These are phyloP conservation scores for Microcaecilia unicolor DNA, from an alignment of 2,797 vertebrate species.

Conservation along the genomic window DNA sequence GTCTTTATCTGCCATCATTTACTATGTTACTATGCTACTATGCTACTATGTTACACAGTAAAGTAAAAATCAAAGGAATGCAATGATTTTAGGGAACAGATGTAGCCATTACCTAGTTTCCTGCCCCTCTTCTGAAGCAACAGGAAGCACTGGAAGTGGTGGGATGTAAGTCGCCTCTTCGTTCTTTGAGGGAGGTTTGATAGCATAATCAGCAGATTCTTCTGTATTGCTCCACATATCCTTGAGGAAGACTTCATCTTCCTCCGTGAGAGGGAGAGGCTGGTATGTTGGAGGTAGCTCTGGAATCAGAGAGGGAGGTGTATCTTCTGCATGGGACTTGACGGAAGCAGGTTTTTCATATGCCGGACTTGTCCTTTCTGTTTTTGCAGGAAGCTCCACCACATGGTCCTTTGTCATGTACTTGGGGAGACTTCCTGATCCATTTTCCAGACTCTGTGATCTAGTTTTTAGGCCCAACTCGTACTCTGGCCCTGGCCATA, in stretches of 20 bases:
- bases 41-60: too few relatives aligned
- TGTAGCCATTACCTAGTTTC: background rate
- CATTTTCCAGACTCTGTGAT: slow-evolving; percentile 11
- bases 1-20: too few relatives aligned
- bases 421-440: slow-evolving; percentile 7
- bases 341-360: background rate
- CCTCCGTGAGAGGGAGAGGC: too few relatives aligned
- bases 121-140: background rate
- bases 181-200: background rate
- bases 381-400: background rate
- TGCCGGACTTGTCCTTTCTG: background rate
- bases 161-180: background rate
- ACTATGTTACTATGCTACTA: too few relatives aligned
- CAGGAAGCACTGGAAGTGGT: too few relatives aligned
- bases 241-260: slow-evolving; percentile 7
- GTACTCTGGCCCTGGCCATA: background rate
- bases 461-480: background rate
- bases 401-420: background rate
- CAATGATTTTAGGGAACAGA: too few relatives aligned
- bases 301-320: slow-evolving; percentile 5
- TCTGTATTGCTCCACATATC: too few relatives aligned
- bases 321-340: slow-evolving; percentile 6
- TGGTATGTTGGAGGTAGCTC: background rate
- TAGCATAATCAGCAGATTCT: too few relatives aligned
- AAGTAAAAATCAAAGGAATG: too few relatives aligned